Evolutionary conservation across 2,888 invertebrate species (phyloP), one percentile per base, ranked within the genome.

Genomic region (Drosophila kanekoi): DNA sequence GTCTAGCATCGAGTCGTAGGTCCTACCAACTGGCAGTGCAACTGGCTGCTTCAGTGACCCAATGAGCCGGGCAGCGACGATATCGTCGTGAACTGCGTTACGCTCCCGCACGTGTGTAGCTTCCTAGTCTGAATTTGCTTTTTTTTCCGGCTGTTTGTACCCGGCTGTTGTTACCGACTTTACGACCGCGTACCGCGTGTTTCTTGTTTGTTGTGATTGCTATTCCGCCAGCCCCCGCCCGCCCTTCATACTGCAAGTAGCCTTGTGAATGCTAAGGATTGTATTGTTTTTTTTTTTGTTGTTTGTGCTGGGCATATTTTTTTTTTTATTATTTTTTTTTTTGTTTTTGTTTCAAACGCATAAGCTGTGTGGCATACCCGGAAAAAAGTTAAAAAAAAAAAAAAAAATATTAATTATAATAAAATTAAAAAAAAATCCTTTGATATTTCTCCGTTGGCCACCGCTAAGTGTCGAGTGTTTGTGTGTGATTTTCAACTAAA

Each of bases 61-160:
- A 77, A 61, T 78, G 77, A 74, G 75, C 74, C 77, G 76, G 76
- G 61, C 74, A 73, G 77, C 69, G 73, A 70, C 74, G 67, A 69
- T 68, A 72, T 61, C 77, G 77, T 69, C 77, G 73, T 54, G 48
- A 72, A 38, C 64, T 69, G 49, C 57, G 53, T 56, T 65, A 20
- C 58, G 49, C 33, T 38, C 35, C 23, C 53, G 23, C 41, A 4
- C 62, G 62, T 9, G 23, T 43, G 11, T 18, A 20, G 53, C 53
- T 18, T 45, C 8, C 33, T 54, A 43, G 60, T 61, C 44, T 41
- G 11, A 3, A 2, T 23, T 48, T 40, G 11, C 28, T 16, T 59
- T 13, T 33, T n/a, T 13, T 11, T 1, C 61, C 33, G 61, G 32
- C 28, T 8, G 8, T 8, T 28, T 28, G 28, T 28, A 28, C 8